A percentile compares a stretch with the other conserved stretches of the same genome.
Conservation (phyloP, 2,113 vertebrate species). For the Rhagologus leucostigma region DNA sequence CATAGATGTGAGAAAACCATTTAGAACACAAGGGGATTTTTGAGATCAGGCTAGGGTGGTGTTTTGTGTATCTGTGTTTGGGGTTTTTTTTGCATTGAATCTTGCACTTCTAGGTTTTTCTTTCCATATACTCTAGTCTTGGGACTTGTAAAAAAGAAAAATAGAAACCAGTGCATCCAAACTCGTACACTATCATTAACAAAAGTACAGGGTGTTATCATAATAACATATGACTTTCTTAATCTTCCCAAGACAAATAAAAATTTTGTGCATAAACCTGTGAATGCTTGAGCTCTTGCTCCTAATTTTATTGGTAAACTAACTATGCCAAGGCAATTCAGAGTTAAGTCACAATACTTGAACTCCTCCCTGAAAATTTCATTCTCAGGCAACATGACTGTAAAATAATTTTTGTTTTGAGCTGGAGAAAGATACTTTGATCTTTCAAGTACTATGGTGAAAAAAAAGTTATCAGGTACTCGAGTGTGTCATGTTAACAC, state of each 20-base stretch:
- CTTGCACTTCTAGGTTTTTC: not conserved
- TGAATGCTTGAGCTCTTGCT: not conserved
- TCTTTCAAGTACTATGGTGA: not conserved
- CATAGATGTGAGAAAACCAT: not conserved
- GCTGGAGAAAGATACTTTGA: not conserved
- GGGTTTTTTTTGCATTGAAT: accelerated
- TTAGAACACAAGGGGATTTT: accelerated
- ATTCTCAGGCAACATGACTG: not conserved
- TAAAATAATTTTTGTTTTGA: not conserved
- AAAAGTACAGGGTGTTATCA: not conserved
- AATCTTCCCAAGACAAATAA: not conserved
- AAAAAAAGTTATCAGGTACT: not conserved
- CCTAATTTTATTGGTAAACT: not conserved
- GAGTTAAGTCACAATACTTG: not conserved
- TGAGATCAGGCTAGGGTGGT: accelerated
- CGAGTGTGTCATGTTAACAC: not conserved
- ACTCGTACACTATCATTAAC: not conserved
- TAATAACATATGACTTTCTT: not conserved
- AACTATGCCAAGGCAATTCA: not conserved
- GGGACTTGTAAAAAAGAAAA: not conserved
- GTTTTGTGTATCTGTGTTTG: not conserved
- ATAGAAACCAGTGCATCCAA: not conserved
- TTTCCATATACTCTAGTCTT: not conserved
- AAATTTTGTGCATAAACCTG: not conserved
- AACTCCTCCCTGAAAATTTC: not conserved